A percentile compares a stretch with the other conserved stretches of the same genome.
phyloP scores from a whole-genome alignment of 2,797 vertebrate genomes.

The Acanthurus tractus region DNA sequence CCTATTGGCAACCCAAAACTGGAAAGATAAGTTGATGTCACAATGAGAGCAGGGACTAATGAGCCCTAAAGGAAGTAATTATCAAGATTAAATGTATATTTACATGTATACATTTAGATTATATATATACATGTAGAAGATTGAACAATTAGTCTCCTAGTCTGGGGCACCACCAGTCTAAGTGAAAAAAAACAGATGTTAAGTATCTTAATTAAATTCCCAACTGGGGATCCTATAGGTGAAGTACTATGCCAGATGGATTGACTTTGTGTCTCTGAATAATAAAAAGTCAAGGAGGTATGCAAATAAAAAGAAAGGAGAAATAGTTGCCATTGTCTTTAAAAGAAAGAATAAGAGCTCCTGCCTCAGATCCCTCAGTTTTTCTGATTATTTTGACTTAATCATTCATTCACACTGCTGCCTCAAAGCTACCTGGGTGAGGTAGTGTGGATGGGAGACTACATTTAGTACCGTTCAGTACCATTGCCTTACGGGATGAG shows the following conservation, averaged over 20 bases:
- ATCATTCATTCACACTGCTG: slow-evolving; percentile 44
- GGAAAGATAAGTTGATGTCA: too few species aligned
- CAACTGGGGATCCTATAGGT: slow-evolving; percentile 27
- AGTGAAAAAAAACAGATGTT: slow-evolving; percentile 26
- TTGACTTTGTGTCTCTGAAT: slow-evolving; percentile 51
- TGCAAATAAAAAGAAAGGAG: slow-evolving; percentile 62
- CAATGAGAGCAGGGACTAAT: too few species aligned
- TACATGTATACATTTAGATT: too few species aligned
- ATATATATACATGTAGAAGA: too few species aligned
- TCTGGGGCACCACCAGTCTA: background rate
- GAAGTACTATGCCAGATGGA: slow-evolving; percentile 38
- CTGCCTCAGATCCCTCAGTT: slow-evolving; percentile 51
- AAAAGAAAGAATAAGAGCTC: slow-evolving; percentile 51
- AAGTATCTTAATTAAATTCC: slow-evolving; percentile 32
- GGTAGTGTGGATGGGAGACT: slow-evolving; percentile 53
- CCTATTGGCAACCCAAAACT: too few species aligned
- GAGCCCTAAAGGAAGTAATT: too few species aligned
- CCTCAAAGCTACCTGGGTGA: slow-evolving; percentile 42
- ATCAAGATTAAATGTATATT: too few species aligned
- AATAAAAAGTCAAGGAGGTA: slow-evolving; percentile 43
- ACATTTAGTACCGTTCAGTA: slow-evolving; percentile 6
- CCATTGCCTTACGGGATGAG: slow-evolving; percentile 29
- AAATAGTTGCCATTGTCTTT: slow-evolving; percentile 58
- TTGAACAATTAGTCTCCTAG: too few species aligned
- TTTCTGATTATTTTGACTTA: slow-evolving; percentile 51